A percentile compares a stretch with the other conserved stretches of the same genome.
Conservation (phyloP, 2,113 vertebrate species). For the Pachypanchax playfairii region DNA sequence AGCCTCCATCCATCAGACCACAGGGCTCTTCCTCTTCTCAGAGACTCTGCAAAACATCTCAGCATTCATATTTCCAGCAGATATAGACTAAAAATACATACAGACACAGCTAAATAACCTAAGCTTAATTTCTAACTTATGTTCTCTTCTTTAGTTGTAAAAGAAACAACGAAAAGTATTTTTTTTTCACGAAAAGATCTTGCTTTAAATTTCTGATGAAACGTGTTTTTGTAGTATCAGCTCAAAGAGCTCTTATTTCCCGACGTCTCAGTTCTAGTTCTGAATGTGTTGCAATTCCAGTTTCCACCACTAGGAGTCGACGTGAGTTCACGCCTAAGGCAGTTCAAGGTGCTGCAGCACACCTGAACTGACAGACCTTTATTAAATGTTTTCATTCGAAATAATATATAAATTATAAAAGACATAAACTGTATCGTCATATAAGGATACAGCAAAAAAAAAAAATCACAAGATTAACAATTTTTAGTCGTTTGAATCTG, state of each 20-base stretch:
- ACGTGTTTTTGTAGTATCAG: too few species aligned
- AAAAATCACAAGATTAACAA: too few species aligned
- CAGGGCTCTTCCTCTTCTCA: constrained; percentile 26
- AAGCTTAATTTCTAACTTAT: background rate
- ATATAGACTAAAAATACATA: too few species aligned
- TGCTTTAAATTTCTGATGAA: too few species aligned
- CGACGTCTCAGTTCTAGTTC: background rate
- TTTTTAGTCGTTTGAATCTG: too few species aligned
- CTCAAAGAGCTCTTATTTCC: too few species aligned
- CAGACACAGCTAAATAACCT: background rate
- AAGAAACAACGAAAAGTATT: too few species aligned
- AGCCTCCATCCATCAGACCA: constrained; percentile 55
- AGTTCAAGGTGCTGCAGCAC: constrained; percentile 5
- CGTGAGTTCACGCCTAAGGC: constrained; percentile 58
- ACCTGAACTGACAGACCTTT: constrained; percentile 15
- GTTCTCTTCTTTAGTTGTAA: too few species aligned
- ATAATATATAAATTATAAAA: background rate
- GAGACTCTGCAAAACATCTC: background rate
- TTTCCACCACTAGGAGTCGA: constrained; percentile 71
- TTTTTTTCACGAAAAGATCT: background rate
- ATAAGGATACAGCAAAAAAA: too few species aligned
- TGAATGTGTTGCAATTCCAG: constrained; percentile 42
- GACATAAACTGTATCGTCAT: too few species aligned
- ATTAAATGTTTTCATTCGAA: background rate
- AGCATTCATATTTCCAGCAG: background rate